Evolutionary conservation across 2,888 invertebrate species (phyloP).

Genomic region (Ormia ochracea): DNA sequence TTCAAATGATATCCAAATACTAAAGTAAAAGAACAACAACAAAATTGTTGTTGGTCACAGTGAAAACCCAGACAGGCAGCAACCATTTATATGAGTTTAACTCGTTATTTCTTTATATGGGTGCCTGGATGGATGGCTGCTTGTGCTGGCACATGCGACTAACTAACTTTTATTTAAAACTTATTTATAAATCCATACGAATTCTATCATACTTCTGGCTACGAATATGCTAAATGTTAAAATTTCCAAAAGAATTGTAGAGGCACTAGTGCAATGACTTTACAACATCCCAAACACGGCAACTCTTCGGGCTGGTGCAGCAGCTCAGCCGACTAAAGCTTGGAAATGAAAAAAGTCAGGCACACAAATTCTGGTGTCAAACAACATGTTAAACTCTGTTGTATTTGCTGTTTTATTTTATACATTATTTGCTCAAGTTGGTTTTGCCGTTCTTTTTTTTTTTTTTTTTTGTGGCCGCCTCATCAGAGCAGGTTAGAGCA

Average conservation of each 20-base stretch:
- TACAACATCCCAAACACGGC: constrained; percentile 31
- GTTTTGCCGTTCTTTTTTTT: neutral
- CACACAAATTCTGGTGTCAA: constrained; percentile 74
- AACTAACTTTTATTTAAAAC: constrained; percentile 47
- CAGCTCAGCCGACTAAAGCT: constrained; percentile 33
- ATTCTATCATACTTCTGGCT: constrained; percentile 31
- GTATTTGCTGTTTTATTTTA: constrained; percentile 11
- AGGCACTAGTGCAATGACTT: constrained; percentile 37
- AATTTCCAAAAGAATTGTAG: constrained; percentile 1
- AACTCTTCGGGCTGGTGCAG: neutral
- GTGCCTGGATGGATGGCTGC: neutral
- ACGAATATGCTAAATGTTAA: constrained; percentile 40
- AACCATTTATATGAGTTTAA: constrained; percentile 44
- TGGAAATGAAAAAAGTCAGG: constrained; percentile 60
- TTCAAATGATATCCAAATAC: neutral
- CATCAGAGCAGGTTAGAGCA: neutral
- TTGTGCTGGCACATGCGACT: neutral
- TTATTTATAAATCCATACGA: neutral
- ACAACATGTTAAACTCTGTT: constrained; percentile 69
- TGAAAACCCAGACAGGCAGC: constrained; percentile 1
- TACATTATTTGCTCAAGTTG: constrained; percentile 1
- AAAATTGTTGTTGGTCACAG: neutral
- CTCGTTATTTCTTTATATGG: constrained; percentile 49
- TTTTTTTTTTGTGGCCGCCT: no score
- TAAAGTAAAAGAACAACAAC: neutral